Evolutionary conservation across 2,797 vertebrate genomes (phyloP), one percentile per base, ranked within the genome.

Genomic region (Scomberomorus guttatus): DNA sequence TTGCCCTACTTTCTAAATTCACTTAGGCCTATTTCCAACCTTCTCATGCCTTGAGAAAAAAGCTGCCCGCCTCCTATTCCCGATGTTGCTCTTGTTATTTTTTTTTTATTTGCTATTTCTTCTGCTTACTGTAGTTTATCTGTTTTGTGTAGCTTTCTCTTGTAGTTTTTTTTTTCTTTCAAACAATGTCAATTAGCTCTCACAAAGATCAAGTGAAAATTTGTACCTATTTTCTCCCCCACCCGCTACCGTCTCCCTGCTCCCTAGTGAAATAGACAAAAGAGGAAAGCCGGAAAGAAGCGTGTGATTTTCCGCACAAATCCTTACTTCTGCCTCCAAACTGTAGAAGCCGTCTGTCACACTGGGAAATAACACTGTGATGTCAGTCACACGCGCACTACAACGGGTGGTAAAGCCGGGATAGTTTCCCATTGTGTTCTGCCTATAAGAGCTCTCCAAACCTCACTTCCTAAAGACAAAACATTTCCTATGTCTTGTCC

Each of bases 1-100:
- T 94, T 92, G 94, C 89, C 95, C 94, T 95, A 95, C 92, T 95
- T 96, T 95, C 88, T 91, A 91, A 94, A 95, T 94, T 93, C 94
- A 91, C 90, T 92, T 93, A 90, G 89, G 91, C 82, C 91, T 86
- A 78, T 87, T 91, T 92, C 89, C 90, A 94, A 87, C 90, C 86
- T 89, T 82, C 87, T 85, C 72, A 59, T 90, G 88, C 90, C 87
- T 88, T 50, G 79, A 91, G 87, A 50, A 80, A 82, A 80, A 86
- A 85, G 58, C 84, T 67, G 52, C 83, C 87, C 18, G 51, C 82
- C 87, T 90, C 65, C 64, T 66, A 71, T 83, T 81, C 74, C 80
- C 65, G 27, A 37, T 27, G 63, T 63, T 25, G 56, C 61, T 77
- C 39, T 58, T 75, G 59, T 59, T 37, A 72, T 24, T 72, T 60